A percentile compares a stretch with the other conserved stretches of the same genome.
Evolutionary conservation across 2,888 invertebrate species (phyloP).

Genomic region (Eubasilissa splendida): DNA sequence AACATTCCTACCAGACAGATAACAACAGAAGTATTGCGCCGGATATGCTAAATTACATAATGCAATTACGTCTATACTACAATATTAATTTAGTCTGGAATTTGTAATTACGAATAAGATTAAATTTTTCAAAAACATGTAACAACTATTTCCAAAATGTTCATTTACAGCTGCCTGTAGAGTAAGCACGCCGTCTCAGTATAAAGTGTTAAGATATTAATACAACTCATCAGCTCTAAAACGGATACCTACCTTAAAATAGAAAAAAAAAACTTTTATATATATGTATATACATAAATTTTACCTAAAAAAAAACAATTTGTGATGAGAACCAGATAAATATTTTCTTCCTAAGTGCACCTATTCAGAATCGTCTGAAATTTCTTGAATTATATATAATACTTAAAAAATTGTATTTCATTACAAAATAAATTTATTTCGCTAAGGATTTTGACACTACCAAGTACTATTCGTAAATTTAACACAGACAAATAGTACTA

Average conservation of each 20-base stretch:
- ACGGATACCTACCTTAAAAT: too few relatives aligned
- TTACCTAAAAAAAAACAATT: not conserved
- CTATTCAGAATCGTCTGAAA: not conserved
- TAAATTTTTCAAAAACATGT: not conserved
- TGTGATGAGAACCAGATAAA: not conserved
- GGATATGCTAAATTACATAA: slow-evolving; percentile 23
- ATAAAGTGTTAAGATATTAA: too few relatives aligned
- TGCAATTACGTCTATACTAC: not conserved
- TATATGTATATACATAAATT: not conserved
- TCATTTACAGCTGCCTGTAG: too few relatives aligned
- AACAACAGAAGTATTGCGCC: slow-evolving; percentile 41
- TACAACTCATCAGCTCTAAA: too few relatives aligned
- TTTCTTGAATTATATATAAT: not conserved
- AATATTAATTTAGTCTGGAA: slow-evolving; percentile 13
- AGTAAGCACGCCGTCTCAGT: too few relatives aligned
- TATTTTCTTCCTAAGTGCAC: slow-evolving; percentile 1
- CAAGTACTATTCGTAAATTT: not conserved
- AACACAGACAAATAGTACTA: not conserved
- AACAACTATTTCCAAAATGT: not conserved
- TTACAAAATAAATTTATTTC: not conserved
- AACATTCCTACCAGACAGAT: slow-evolving; percentile 2
- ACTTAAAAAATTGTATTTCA: slow-evolving; percentile 9
- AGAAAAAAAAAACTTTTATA: too few relatives aligned
- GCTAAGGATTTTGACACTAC: not conserved
- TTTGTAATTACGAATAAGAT: not conserved